These are phyloP conservation scores for Trichonephila clavipes DNA, from an alignment of 1,140 invertebrate genomes.

Conservation along the genomic window DNA sequence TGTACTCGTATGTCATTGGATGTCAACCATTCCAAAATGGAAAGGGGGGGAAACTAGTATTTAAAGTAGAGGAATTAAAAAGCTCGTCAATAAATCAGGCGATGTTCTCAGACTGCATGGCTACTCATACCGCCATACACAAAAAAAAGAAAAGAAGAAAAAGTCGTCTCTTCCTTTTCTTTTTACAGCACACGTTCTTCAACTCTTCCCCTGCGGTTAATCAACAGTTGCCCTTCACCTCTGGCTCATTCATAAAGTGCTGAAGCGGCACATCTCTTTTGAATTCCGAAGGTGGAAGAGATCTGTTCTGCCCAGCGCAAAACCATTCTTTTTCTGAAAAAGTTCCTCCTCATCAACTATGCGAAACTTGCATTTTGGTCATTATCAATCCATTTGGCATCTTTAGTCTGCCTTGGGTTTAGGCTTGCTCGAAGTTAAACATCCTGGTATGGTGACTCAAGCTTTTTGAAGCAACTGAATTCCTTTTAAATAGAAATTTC, in stretches of 20 bases:
- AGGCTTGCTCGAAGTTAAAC: too few species aligned
- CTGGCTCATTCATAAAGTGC: constrained; percentile 27
- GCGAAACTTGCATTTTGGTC: too few species aligned
- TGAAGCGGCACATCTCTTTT: background rate
- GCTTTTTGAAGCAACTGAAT: too few species aligned
- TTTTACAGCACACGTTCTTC: background rate
- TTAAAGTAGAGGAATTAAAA: constrained; percentile 3
- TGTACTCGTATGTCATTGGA: background rate
- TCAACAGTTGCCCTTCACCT: constrained; percentile 49
- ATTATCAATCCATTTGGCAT: too few species aligned
- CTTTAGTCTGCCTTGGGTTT: too few species aligned
- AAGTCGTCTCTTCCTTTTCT: constrained; percentile 15
- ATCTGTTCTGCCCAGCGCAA: background rate
- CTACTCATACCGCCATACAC: background rate
- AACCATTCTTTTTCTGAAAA: constrained; percentile 1
- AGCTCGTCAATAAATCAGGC: constrained; percentile 18
- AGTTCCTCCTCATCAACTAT: background rate
- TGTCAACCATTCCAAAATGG: background rate
- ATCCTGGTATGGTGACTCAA: too few species aligned
- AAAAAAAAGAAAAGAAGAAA: background rate
- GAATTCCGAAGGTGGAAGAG: constrained; percentile 1
- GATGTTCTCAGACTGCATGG: constrained; percentile 41
- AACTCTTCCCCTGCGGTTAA: constrained; percentile 13
- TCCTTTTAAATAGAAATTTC: too few species aligned
- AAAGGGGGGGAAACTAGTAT: background rate